Evolutionary conservation across 2,113 vertebrate species (phyloP), one percentile per base, ranked within the genome.

Genomic region (Clarias macrocephalus): DNA sequence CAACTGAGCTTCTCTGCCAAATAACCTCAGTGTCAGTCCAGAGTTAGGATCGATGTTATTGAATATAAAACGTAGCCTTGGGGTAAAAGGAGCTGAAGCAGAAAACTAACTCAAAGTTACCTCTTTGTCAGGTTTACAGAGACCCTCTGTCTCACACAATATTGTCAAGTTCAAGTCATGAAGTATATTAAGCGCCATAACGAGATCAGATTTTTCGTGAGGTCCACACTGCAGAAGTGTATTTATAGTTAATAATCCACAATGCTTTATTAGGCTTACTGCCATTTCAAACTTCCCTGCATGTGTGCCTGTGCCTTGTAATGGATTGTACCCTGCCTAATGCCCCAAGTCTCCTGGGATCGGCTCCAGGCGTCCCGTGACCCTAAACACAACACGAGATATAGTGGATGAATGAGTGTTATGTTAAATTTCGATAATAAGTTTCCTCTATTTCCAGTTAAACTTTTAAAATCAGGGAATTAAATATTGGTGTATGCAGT

Each of bases 1-100:
- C 66, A 70, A 57, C 66, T 54, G 63, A 56, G 63, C 10, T 18
- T 70, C 48, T 33, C 21, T 56, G 28, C 16, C 54, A 80, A 80
- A 80, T 80, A 80, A 80, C 30, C 15, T 84, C 66, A 37, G 9
- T 84, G 68, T 73, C 57, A 59, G 19, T 84, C 23, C 9, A 72
- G 65, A 72, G 25, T 4, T 84, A 37, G 25, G 62, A 84, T 70
- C 66, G 12, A 52, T 68, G 42, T 28, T 57, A 84, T 73, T 72
- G 70, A 84, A 59, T 59, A 59, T 84, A 72, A 84, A 84, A 84
- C 48, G 28, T 72, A 28, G 12, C 65, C 48, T 56, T 2, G 0
- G 21, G 66, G 16, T 33, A 54, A 72, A 57, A 6, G 25, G 7
- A 23, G 48, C 25, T 30, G 37, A 72, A 15, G 25, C 2, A 33